phyloP scores from a whole-genome alignment of 2,113 vertebrate species.

The Festucalex cinctus region DNA sequence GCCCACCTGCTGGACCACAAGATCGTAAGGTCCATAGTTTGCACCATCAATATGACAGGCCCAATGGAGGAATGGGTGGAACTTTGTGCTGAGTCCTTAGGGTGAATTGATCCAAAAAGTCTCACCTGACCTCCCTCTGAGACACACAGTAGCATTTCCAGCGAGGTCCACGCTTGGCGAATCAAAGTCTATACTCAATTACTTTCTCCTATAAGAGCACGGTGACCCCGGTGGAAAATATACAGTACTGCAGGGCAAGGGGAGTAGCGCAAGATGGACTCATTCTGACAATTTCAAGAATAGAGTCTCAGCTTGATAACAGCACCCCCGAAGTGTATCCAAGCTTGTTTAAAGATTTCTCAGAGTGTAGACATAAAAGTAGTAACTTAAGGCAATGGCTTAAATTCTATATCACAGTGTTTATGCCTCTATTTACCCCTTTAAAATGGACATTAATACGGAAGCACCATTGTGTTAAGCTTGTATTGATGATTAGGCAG shows the following conservation, averaged over 20 bases:
- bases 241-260: constrained; percentile 12
- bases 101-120: constrained; percentile 17
- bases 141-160: constrained; percentile 16
- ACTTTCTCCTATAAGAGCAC: constrained; percentile 34
- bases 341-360: constrained; percentile 39
- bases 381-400: constrained; percentile 28
- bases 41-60: not conserved
- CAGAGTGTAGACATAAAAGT: constrained; percentile 39
- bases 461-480: constrained; percentile 22
- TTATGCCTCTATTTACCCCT: constrained; percentile 46
- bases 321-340: constrained; percentile 25
- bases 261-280: constrained; percentile 27
- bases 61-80: not conserved
- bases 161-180: constrained; percentile 24
- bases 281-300: constrained; percentile 27
- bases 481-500: constrained; percentile 55
- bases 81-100: constrained; percentile 12
- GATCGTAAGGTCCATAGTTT: not conserved
- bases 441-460: constrained; percentile 41
- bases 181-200: constrained; percentile 40
- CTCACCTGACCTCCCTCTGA: constrained; percentile 29
- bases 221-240: constrained; percentile 14
- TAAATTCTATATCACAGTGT: constrained; percentile 43
- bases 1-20: constrained; percentile 10
- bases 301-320: constrained; percentile 34